A percentile compares a stretch with the other conserved stretches of the same genome.
phyloP scores from a whole-genome alignment of 2,888 invertebrate genomes.

The Watsonalla binaria region DNA sequence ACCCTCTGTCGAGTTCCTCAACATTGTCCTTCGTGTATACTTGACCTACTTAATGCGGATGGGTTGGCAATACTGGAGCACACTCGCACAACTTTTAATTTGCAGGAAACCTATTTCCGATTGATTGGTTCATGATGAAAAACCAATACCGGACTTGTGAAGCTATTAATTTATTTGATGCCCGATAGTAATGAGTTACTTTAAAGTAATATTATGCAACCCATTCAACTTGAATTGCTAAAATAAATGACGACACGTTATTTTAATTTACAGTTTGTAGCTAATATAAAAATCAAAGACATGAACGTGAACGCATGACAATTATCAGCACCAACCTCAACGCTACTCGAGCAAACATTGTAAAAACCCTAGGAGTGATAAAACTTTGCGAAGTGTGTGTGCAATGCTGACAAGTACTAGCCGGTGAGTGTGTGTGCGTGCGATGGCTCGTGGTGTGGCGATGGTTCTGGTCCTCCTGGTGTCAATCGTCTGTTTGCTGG shows the following conservation, averaged over 20 bases:
- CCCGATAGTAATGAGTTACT: too few relatives aligned
- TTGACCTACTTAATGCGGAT: slow-evolving; percentile 62
- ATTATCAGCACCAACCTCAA: slow-evolving; percentile 22
- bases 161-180: too few relatives aligned
- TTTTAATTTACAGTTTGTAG: background rate
- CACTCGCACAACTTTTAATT: slow-evolving; percentile 44
- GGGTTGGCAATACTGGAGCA: slow-evolving; percentile 43
- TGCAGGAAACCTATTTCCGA: slow-evolving; percentile 43
- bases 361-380: slow-evolving; percentile 9
- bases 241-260: background rate
- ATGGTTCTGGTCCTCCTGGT: slow-evolving; percentile 53
- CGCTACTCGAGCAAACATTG: slow-evolving; percentile 20
- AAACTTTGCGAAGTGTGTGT: slow-evolving; percentile 44
- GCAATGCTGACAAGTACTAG: slow-evolving; percentile 76
- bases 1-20: slow-evolving; percentile 34
- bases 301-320: slow-evolving; percentile 15
- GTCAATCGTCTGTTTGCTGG: slow-evolving; percentile 42
- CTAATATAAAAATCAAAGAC: slow-evolving; percentile 10
- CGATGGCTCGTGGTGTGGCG: slow-evolving; percentile 61
- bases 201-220: too few relatives aligned
- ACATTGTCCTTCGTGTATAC: slow-evolving; percentile 57
- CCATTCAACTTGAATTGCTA: too few relatives aligned
- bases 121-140: slow-evolving; percentile 34
- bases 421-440: slow-evolving; percentile 62
- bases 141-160: background rate